Evolutionary conservation across 37 sponge, comb jelly and placozoan genomes (phyloP), one percentile per base, ranked within the genome.

Genomic region (Aplysina aerophoba): DNA sequence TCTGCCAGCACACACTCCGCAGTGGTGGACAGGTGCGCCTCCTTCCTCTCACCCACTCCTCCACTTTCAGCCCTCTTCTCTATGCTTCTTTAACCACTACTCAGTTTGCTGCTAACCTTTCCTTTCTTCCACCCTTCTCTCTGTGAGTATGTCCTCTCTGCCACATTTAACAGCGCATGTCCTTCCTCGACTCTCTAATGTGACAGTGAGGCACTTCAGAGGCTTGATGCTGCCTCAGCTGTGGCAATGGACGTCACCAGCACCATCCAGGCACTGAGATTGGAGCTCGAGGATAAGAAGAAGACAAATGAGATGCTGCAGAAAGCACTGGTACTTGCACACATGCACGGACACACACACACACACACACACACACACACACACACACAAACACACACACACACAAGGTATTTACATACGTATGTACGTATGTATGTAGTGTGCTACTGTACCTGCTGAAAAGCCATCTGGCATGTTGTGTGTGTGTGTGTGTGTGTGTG

Each of bases 251-350:
- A 95, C 71, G 95, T 95, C 54, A 92, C 90, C 21, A 72, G 90
- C 17, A 86, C 93, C 59, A 90, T 95, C 22, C 67, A 92, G 60
- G 36, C 94, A 12, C 92, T 88, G 62, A 58, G 94, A 34, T 30
- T 96, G 82, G 94, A 96, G 82, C 67, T 93, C 30, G 97, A 93
- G n/a, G 86, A 87, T 86, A 93, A 93, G 90, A 87, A 85, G 79
- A 93, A 89, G 88, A 92, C 96, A 0, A 83, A 92, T 59, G 91
- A 88, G 73, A 93, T 96, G 97, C 82, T 96, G 55, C 89, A 92
- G 84, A 90, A 91, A 56, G 97, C 97, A 15, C 79, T 93, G 71
- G 83, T 82, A 13, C 21, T 67, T 17, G 8, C 50, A 11, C 8
- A 8, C 8, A 44, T 8, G 8, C 50, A 8, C 61, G 56, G 0